A percentile compares a stretch with the other conserved stretches of the same genome.
Conservation (phyloP, 2,888 invertebrate species). For the Acrobasis suavella region DNA sequence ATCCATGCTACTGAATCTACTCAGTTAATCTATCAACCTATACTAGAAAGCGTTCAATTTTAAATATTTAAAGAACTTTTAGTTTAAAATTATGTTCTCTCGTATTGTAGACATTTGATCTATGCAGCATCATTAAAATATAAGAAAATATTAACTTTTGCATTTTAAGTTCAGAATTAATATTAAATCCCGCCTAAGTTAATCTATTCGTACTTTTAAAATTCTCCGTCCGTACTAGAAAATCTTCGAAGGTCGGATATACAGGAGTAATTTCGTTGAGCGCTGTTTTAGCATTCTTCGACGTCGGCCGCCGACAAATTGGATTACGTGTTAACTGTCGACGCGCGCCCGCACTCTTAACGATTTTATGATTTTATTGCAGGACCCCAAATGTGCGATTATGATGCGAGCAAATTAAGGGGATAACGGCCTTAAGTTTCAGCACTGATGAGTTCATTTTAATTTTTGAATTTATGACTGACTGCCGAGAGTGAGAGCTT, state of each 20-base stretch:
- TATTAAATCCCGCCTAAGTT: conserved; percentile 11
- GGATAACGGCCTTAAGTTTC: conserved; percentile 24
- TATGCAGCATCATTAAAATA: neutral
- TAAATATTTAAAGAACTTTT: too few relatives aligned
- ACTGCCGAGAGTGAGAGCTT: neutral
- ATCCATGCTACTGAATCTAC: too few relatives aligned
- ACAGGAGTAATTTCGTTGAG: conserved; percentile 61
- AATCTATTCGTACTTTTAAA: conserved; percentile 22
- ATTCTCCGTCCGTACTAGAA: conserved; percentile 19
- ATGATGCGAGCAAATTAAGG: conserved; percentile 53
- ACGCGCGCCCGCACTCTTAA: conserved; percentile 52
- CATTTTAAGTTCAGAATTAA: conserved; percentile 5
- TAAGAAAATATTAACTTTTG: neutral
- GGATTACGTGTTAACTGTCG: conserved; percentile 75
- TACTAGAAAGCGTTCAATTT: too few relatives aligned
- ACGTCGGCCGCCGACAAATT: conserved; percentile 62
- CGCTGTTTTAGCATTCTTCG: conserved; percentile 68
- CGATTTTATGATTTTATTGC: conserved; percentile 76
- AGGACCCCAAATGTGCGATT: conserved; percentile 59
- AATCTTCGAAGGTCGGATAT: conserved; percentile 32
- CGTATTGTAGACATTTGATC: too few relatives aligned
- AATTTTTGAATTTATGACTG: conserved; percentile 17
- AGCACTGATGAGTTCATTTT: conserved; percentile 9
- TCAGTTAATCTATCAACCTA: too few relatives aligned
- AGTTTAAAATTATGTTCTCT: too few relatives aligned